Evolutionary conservation across 2,888 invertebrate species (phyloP), one percentile per base, ranked within the genome.

Genomic region (Sphaeridia pumilis): DNA sequence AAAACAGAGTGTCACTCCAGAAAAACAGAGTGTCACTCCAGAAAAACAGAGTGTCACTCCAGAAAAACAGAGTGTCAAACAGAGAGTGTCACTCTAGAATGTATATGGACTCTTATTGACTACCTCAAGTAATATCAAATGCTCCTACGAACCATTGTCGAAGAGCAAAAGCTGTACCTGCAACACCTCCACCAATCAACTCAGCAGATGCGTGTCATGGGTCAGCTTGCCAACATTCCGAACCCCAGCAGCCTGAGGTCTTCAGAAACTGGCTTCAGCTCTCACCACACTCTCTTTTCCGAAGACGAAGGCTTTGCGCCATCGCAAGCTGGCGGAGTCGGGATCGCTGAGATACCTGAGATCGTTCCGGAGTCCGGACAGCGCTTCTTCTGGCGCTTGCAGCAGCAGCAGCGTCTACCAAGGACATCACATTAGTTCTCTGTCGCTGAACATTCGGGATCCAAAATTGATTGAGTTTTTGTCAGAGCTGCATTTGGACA

Each of bases 41-140:
- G n/a, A n/a, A n/a, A n/a, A n/a, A n/a, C n/a, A n/a, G n/a, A n/a
- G n/a, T n/a, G n/a, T n/a, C n/a, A n/a, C n/a, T n/a, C n/a, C n/a
- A n/a, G n/a, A n/a, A n/a, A n/a, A n/a, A n/a, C n/a, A n/a, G n/a
- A n/a, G n/a, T n/a, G n/a, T n/a, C n/a, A n/a, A n/a, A n/a, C n/a
- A n/a, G n/a, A n/a, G n/a, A n/a, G n/a, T n/a, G n/a, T n/a, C n/a
- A n/a, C n/a, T n/a, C n/a, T n/a, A n/a, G n/a, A n/a, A n/a, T n/a
- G n/a, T n/a, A n/a, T n/a, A n/a, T n/a, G n/a, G n/a, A n/a, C n/a
- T n/a, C 71, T 89, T 27, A 64, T 87, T 45, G 86, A 87, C 28
- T 78, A 78, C 48, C 84, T 87, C 66, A 82, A 81, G 66, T 77
- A 79, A 31, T 83, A 84, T 70, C 83, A 86, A 61, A 72, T 74